Evolutionary conservation across 2,113 vertebrate species (phyloP).

Genomic region (Ptilorrhoa leucosticta): DNA sequence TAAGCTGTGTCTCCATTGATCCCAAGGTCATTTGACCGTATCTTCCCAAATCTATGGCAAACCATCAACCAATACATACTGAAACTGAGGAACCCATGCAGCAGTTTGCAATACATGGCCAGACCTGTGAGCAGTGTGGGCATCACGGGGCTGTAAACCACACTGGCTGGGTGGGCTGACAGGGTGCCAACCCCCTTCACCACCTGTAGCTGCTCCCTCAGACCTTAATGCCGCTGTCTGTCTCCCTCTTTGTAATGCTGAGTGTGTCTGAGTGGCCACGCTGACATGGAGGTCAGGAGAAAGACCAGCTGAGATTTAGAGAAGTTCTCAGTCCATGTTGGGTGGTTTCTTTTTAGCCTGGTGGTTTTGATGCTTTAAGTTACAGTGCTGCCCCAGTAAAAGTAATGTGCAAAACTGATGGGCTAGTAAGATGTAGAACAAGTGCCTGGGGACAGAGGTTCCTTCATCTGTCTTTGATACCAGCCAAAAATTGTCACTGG

Average conservation of each 20-base stretch:
- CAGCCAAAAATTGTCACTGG: background rate
- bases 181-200: background rate
- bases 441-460: background rate
- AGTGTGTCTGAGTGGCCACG: background rate
- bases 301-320: background rate
- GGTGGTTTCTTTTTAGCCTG: background rate
- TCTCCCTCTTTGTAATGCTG: background rate
- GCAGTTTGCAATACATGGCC: background rate
- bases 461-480: background rate
- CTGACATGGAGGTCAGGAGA: background rate
- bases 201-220: background rate
- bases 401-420: background rate
- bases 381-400: background rate
- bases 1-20: background rate
- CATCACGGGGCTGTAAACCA: rapidly evolving
- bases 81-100: background rate
- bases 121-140: no score
- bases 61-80: background rate
- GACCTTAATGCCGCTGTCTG: background rate
- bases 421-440: background rate
- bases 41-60: background rate
- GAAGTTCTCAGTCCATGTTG: background rate
- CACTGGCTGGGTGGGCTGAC: background rate
- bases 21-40: background rate
- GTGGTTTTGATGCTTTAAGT: background rate